These are phyloP conservation scores for Minunthozetes semirufus DNA, from an alignment of 2,888 invertebrate genomes.

Conservation along the genomic window DNA sequence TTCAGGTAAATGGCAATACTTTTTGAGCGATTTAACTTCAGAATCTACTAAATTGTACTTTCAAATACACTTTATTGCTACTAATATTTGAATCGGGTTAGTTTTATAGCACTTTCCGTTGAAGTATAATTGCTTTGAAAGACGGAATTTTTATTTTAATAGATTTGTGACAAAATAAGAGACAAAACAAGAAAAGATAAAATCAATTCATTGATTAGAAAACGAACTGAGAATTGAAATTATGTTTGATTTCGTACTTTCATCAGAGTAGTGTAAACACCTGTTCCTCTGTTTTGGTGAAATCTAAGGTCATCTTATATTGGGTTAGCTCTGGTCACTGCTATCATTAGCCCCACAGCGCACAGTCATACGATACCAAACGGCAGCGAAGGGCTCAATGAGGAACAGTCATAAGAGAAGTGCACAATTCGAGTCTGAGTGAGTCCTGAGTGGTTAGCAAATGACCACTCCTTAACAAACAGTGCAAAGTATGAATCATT, in stretches of 20 bases:
- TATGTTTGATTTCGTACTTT: background rate
- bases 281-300: conserved; percentile 4
- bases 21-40: too few relatives aligned
- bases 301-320: background rate
- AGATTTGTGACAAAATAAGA: too few relatives aligned
- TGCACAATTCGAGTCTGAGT: background rate
- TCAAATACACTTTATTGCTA: too few relatives aligned
- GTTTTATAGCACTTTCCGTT: too few relatives aligned
- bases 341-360: conserved; percentile 4
- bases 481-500: conserved; percentile 7
- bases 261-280: background rate
- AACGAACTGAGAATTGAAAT: background rate
- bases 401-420: background rate
- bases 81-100: too few relatives aligned
- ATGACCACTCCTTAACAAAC: conserved; percentile 17
- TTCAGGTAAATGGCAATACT: too few relatives aligned
- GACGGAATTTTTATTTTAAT: too few relatives aligned
- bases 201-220: background rate
- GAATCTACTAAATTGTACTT: too few relatives aligned
- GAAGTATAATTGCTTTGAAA: too few relatives aligned
- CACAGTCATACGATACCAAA: background rate
- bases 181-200: too few relatives aligned
- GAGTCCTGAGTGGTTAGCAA: background rate
- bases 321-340: background rate
- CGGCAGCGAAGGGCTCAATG: background rate